Percentiles rank a stretch among this genome's conserved stretches.
Evolutionary conservation across 2,797 vertebrate genomes (phyloP).

Genomic region (Lacerta agilis): DNA sequence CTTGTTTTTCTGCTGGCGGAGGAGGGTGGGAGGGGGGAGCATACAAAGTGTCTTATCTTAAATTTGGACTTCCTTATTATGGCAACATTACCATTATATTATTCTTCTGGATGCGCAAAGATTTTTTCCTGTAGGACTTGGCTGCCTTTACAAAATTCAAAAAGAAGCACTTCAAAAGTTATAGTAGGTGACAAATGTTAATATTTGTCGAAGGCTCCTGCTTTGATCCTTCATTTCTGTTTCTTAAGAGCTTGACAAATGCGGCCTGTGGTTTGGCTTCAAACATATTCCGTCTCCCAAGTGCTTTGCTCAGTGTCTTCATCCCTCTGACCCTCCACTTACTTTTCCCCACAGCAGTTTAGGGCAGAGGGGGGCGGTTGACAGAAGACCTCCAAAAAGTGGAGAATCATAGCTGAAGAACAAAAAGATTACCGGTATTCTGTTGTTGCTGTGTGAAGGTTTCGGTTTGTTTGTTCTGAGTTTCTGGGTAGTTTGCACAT

Average conservation of each 20-base stretch:
- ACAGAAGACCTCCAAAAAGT: conserved; percentile 51
- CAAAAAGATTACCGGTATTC: conserved; percentile 47
- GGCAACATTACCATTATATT: conserved; percentile 62
- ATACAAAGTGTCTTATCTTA: conserved; percentile 56
- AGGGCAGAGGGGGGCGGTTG: conserved; percentile 42
- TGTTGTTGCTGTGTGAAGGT: not conserved
- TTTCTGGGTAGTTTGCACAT: not conserved
- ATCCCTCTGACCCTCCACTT: conserved; percentile 79
- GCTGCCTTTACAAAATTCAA: conserved; percentile 66
- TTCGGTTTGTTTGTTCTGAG: conserved; percentile 14
- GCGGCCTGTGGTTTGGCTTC: conserved; percentile 81
- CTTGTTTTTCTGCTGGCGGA: conserved; percentile 42
- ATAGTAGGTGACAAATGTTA: conserved; percentile 85
- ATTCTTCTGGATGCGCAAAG: conserved; percentile 72
- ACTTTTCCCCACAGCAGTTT: conserved; percentile 62
- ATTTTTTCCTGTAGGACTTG: conserved; percentile 76
- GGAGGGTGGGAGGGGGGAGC: not conserved
- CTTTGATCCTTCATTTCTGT: conserved; percentile 83
- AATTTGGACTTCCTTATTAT: conserved; percentile 66
- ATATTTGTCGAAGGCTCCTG: conserved; percentile 81
- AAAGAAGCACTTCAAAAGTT: conserved; percentile 84
- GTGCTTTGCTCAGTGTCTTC: conserved; percentile 74
- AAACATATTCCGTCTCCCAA: conserved; percentile 76
- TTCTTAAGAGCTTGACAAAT: conserved; percentile 84
- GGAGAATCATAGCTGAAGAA: conserved; percentile 41